These are phyloP conservation scores for Spodoptera picta DNA, from an alignment of 2,888 invertebrate genomes.

Conservation along the genomic window DNA sequence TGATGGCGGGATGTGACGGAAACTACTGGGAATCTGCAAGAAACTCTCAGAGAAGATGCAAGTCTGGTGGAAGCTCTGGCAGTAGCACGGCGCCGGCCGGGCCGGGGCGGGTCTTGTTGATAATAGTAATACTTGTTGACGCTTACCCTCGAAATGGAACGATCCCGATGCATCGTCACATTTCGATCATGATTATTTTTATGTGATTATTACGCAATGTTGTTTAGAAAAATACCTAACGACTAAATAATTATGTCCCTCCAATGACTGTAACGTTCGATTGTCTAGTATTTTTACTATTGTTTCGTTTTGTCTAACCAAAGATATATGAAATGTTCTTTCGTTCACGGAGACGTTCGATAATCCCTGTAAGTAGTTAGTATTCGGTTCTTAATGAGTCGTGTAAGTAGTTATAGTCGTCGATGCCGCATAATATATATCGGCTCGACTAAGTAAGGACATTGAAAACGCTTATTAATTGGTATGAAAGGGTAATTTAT, in stretches of 20 bases:
- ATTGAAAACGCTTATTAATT: slow-evolving; percentile 89
- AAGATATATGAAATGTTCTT: slow-evolving; percentile 82
- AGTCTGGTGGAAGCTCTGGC: slow-evolving; percentile 96
- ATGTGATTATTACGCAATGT: slow-evolving; percentile 86
- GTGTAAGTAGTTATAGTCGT: slow-evolving; percentile 86
- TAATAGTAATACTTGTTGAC: slow-evolving; percentile 84
- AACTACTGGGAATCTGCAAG: slow-evolving; percentile 96
- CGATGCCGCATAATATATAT: slow-evolving; percentile 75
- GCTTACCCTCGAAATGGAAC: slow-evolving; percentile 85
- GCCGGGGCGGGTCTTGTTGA: slow-evolving; percentile 69
- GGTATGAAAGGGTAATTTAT: slow-evolving; percentile 89
- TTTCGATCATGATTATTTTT: slow-evolving; percentile 85
- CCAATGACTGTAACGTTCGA: slow-evolving; percentile 86
- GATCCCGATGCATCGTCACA: slow-evolving; percentile 80
- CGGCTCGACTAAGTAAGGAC: slow-evolving; percentile 86
- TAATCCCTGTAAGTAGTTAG: slow-evolving; percentile 86
- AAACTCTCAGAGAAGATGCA: slow-evolving; percentile 96
- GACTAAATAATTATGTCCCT: slow-evolving; percentile 86
- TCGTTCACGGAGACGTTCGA: slow-evolving; percentile 79
- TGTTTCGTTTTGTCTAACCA: slow-evolving; percentile 86
- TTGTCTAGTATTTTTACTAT: slow-evolving; percentile 85
- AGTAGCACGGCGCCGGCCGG: slow-evolving; percentile 73
- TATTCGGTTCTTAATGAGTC: slow-evolving; percentile 84
- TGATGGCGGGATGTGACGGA: slow-evolving; percentile 96
- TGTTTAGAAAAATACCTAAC: slow-evolving; percentile 86